A percentile compares a stretch with the other conserved stretches of the same genome.
Evolutionary conservation across 1,140 invertebrate species (phyloP).

Genomic region (Leptopilina boulardi): DNA sequence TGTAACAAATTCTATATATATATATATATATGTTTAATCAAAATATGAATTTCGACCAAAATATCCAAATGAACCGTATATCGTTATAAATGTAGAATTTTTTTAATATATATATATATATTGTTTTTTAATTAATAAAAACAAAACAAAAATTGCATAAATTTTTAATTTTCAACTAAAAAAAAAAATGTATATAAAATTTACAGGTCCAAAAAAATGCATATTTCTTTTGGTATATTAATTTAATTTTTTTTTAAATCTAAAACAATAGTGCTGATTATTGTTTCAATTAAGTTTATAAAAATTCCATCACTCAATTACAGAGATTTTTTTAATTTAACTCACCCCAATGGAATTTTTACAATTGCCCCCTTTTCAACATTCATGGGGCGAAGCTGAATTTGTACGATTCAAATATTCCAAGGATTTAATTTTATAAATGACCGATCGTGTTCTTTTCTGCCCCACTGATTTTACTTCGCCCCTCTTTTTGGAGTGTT

Average conservation of each 20-base stretch:
- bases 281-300: conserved; percentile 45
- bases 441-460: conserved; percentile 53
- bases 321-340: conserved; percentile 70
- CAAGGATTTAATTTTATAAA: conserved; percentile 65
- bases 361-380: conserved; percentile 54
- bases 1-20: too few relatives aligned
- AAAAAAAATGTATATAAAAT: too few relatives aligned
- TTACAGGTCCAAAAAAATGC: too few relatives aligned
- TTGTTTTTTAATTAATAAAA: too few relatives aligned
- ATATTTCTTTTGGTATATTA: too few relatives aligned
- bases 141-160: too few relatives aligned
- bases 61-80: too few relatives aligned
- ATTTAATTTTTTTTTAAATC: neutral
- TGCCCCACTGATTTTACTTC: neutral
- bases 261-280: neutral
- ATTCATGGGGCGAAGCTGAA: conserved; percentile 43
- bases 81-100: too few relatives aligned
- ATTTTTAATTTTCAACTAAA: too few relatives aligned
- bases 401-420: conserved; percentile 63
- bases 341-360: conserved; percentile 68
- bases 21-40: too few relatives aligned
- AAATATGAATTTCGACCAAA: too few relatives aligned
- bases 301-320: conserved; percentile 74
- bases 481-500: neutral
- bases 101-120: too few relatives aligned